These are phyloP conservation scores for Sesamia inferens DNA, from an alignment of 2,888 invertebrate genomes.

Conservation along the genomic window DNA sequence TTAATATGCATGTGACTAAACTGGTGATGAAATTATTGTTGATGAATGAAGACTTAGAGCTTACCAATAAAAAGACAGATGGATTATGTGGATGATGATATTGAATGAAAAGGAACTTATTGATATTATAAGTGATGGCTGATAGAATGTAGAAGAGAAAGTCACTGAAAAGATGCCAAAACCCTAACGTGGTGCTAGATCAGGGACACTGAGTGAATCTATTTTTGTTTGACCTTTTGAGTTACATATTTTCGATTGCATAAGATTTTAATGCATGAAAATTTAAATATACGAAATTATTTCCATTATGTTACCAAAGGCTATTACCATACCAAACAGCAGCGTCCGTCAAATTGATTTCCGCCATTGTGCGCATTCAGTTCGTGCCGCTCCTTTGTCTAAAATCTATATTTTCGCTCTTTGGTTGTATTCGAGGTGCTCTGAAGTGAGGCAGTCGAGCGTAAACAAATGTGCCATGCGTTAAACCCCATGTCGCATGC, in stretches of 20 bases:
- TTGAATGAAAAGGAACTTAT: constrained; percentile 7
- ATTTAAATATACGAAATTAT: neutral
- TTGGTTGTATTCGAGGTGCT: constrained; percentile 54
- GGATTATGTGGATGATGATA: constrained; percentile 1
- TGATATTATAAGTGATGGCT: neutral
- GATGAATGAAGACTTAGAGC: neutral
- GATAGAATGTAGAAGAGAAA: constrained; percentile 2
- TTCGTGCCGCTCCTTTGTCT: constrained; percentile 42
- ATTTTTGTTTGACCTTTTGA: neutral
- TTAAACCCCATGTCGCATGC: constrained; percentile 45
- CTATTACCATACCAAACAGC: constrained; percentile 28
- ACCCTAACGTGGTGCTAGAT: neutral
- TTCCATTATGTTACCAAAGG: constrained; percentile 26
- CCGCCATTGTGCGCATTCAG: constrained; percentile 36
- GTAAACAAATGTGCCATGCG: constrained; percentile 62
- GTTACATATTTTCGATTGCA: neutral
- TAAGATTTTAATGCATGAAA: neutral
- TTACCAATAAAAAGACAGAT: neutral
- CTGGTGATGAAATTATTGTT: neutral
- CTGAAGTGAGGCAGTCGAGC: constrained; percentile 69
- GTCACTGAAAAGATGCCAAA: neutral
- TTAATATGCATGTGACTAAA: neutral
- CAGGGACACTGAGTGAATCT: neutral
- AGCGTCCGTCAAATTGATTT: constrained; percentile 32
- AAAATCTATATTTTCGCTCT: constrained; percentile 51